phyloP scores from a whole-genome alignment of 2,113 vertebrate genomes.

The Ictalurus punctatus region DNA sequence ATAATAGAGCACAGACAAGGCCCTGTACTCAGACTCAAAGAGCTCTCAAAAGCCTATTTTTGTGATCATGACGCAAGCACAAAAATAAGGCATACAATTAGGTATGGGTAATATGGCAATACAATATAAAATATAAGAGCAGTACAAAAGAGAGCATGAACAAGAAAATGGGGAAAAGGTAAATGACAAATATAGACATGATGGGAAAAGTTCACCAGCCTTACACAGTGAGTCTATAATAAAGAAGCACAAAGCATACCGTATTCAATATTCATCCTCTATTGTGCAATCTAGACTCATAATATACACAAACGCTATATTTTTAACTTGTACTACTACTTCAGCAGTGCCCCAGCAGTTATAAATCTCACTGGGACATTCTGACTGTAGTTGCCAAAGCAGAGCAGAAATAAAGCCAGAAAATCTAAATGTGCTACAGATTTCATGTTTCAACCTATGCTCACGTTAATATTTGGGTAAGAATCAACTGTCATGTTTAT shows the following conservation, averaged over 20 bases:
- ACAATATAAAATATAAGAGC: too few relatives aligned
- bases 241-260: neutral
- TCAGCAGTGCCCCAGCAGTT: neutral
- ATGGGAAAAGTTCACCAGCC: neutral
- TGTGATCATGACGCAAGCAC: neutral
- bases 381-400: neutral
- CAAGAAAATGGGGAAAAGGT: neutral
- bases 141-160: neutral
- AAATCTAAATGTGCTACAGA: neutral
- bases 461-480: neutral
- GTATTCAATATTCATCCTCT: neutral
- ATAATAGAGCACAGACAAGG: neutral
- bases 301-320: neutral
- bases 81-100: neutral
- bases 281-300: neutral
- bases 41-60: slow-evolving; percentile 1
- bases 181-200: neutral
- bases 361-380: neutral
- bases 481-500: neutral
- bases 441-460: neutral
- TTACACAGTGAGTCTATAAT: neutral
- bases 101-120: neutral
- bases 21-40: neutral
- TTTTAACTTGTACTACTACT: neutral
- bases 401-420: neutral